Conservation (phyloP, 1,140 invertebrate genomes). For the Temnothorax nylanderi region DNA sequence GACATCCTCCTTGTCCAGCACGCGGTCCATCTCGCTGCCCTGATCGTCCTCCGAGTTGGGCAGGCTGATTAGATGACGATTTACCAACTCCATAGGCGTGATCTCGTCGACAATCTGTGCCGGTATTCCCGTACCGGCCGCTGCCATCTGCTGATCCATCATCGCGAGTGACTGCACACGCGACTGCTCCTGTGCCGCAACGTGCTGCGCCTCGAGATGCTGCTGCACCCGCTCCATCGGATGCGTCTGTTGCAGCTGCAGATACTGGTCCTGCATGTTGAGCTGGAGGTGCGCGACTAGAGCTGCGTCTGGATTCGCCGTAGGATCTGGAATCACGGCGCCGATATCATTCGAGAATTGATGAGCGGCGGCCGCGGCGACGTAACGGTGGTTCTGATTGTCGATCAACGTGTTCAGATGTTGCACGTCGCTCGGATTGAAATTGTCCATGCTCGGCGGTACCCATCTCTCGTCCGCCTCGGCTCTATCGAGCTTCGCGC, state of each 20-base stretch:
- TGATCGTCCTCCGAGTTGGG: conserved; percentile 81
- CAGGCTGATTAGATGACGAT: conserved; percentile 81
- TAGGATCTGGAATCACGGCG: conserved; percentile 74
- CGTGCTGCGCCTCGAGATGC: conserved; percentile 77
- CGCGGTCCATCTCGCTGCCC: conserved; percentile 79
- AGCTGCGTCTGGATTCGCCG: conserved; percentile 71
- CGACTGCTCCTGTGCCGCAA: conserved; percentile 50
- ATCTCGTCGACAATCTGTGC: conserved; percentile 78
- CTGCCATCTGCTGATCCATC: conserved; percentile 75
- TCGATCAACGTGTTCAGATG: conserved; percentile 83
- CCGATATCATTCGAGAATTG: conserved; percentile 80
- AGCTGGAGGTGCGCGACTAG: conserved; percentile 79
- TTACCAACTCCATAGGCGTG: conserved; percentile 82
- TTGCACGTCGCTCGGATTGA: conserved; percentile 81
- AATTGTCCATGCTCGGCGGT: conserved; percentile 86
- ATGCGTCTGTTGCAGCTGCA: conserved; percentile 75
- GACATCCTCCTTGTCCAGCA: conserved; percentile 80
- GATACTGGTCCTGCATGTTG: conserved; percentile 82
- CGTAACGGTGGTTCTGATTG: conserved; percentile 82
- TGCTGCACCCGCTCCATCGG: conserved; percentile 72
- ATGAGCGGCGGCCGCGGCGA: conserved; percentile 66
- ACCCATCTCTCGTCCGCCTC: conserved; percentile 89
- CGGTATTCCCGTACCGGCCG: conserved; percentile 54
- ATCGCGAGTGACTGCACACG: conserved; percentile 73
- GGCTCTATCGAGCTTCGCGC: conserved; percentile 84